phyloP scores from a whole-genome alignment of 2,113 vertebrate species.

The Bagarius yarrelli region DNA sequence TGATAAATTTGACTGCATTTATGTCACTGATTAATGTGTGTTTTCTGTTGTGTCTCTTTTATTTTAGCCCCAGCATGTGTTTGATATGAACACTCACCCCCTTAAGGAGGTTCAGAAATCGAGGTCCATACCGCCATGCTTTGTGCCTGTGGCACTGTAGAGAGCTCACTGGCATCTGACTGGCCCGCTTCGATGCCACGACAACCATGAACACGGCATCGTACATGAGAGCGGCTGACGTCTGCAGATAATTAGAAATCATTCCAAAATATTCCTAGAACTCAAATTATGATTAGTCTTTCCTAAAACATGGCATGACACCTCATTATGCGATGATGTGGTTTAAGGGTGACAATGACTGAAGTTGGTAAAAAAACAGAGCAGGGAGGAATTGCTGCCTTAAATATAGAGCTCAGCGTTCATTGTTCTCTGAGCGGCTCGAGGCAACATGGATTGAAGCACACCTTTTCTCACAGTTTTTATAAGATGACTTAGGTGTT shows the following conservation, averaged over 20 bases:
- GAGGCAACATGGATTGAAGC: slow-evolving; percentile 1
- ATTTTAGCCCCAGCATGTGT: not conserved
- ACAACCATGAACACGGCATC: slow-evolving; percentile 95
- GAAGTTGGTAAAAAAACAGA: not conserved
- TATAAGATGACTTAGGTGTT: not conserved
- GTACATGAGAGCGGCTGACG: slow-evolving; percentile 93
- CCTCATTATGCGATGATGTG: slow-evolving; percentile 8
- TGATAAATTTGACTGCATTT: not conserved
- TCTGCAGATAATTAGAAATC: slow-evolving; percentile 66
- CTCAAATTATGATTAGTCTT: not conserved
- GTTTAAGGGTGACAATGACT: not conserved
- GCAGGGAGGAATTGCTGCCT: not conserved
- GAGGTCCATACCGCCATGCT: slow-evolving; percentile 92
- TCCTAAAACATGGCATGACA: not conserved
- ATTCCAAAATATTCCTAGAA: not conserved
- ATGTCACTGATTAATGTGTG: not conserved
- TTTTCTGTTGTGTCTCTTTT: not conserved
- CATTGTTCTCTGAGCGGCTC: slow-evolving; percentile 18
- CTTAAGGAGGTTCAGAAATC: slow-evolving; percentile 96
- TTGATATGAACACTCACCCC: slow-evolving; percentile 74
- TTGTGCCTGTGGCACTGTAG: slow-evolving; percentile 97
- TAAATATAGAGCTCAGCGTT: slow-evolving; percentile 17
- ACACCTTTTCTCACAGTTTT: not conserved
- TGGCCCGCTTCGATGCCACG: slow-evolving; percentile 85
- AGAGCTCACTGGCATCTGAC: slow-evolving; percentile 93